Percentiles rank a stretch among this genome's conserved stretches.
Conservation (phyloP, 2,113 vertebrate genomes). For the Eptesicus fuscus region DNA sequence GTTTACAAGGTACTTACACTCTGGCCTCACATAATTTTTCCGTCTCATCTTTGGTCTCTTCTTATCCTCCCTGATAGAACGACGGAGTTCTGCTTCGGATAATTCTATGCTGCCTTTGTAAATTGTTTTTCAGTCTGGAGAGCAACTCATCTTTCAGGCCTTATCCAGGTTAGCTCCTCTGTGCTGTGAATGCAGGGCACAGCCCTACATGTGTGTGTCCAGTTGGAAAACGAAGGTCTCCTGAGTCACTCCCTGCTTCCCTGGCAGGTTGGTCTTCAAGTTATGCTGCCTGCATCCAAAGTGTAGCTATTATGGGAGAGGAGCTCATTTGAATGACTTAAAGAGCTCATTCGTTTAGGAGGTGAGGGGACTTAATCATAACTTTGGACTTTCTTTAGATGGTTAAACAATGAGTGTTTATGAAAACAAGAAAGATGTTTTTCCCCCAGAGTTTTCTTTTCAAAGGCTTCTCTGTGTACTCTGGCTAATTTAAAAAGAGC, state of each 20-base stretch:
- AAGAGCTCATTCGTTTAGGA: neutral
- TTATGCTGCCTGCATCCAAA: neutral
- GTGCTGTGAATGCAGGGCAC: neutral
- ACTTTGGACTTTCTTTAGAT: constrained; percentile 46
- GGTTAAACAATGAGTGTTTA: constrained; percentile 63
- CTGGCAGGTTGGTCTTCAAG: neutral
- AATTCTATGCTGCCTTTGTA: neutral
- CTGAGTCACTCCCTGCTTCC: neutral
- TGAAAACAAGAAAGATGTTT: constrained; percentile 41
- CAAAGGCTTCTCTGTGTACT: constrained; percentile 52
- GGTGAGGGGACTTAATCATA: neutral
- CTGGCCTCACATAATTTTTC: neutral
- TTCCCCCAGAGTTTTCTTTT: constrained; percentile 30
- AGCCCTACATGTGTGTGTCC: neutral
- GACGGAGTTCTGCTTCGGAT: neutral
- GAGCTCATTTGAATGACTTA: neutral
- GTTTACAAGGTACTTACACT: neutral
- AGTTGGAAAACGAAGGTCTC: neutral
- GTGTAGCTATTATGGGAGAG: neutral
- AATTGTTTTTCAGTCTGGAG: neutral
- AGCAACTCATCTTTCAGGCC: neutral
- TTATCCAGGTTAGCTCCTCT: neutral
- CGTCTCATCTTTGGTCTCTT: neutral
- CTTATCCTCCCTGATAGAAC: neutral
- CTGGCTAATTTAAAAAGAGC: constrained; percentile 48